A percentile compares a stretch with the other conserved stretches of the same genome.
phyloP scores from a whole-genome alignment of 2,888 invertebrate species.

The Clanis bilineata region DNA sequence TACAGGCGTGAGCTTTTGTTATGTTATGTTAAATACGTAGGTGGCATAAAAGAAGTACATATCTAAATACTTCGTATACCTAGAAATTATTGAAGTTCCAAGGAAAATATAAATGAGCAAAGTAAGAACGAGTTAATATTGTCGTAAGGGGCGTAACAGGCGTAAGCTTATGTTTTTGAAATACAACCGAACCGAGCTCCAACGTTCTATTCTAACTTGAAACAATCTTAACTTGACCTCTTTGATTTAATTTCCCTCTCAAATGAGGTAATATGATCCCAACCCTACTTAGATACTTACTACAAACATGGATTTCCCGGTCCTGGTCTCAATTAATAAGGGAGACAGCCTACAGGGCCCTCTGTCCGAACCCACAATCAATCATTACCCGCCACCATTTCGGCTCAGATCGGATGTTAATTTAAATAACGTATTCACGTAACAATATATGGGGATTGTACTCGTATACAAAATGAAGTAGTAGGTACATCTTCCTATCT shows the following conservation, averaged over 20 bases:
- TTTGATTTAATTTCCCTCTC: constrained; percentile 13
- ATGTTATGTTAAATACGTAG: too few relatives aligned
- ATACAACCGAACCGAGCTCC: neutral
- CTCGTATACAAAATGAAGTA: neutral
- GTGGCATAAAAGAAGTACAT: too few relatives aligned
- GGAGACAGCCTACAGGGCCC: constrained; percentile 25
- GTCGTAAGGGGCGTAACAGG: too few relatives aligned
- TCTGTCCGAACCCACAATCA: constrained; percentile 32
- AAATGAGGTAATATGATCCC: constrained; percentile 8
- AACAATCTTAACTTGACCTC: constrained; percentile 5
- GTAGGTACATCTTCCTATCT: too few relatives aligned
- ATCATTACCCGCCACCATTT: constrained; percentile 28
- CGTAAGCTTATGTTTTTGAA: too few relatives aligned
- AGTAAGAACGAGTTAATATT: too few relatives aligned
- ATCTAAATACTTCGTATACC: too few relatives aligned
- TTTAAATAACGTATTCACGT: neutral
- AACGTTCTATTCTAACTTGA: neutral
- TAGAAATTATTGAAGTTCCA: too few relatives aligned
- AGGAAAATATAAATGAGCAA: too few relatives aligned
- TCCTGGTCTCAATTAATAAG: constrained; percentile 30
- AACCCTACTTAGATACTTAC: constrained; percentile 15
- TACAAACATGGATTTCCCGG: constrained; percentile 29
- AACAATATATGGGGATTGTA: constrained; percentile 10
- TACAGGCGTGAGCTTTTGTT: too few relatives aligned
- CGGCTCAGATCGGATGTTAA: neutral